These are phyloP conservation scores for Trichonephila clavata DNA, from an alignment of 1,140 invertebrate species.

Conservation along the genomic window DNA sequence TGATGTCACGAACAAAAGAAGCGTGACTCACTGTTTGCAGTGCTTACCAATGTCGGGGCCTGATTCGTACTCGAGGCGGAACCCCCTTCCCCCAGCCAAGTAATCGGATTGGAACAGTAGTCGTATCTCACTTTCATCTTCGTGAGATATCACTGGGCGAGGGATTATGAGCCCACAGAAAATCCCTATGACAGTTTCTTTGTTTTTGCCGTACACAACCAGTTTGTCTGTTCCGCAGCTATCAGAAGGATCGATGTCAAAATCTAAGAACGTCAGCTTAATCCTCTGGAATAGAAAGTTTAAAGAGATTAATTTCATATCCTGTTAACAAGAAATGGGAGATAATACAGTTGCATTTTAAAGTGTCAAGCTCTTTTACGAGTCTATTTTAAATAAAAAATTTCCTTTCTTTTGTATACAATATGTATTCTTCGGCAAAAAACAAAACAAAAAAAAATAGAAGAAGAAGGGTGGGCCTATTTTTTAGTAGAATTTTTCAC, in stretches of 20 bases:
- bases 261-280: constrained; percentile 56
- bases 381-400: too few relatives aligned
- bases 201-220: constrained; percentile 57
- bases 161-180: constrained; percentile 24
- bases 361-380: too few relatives aligned
- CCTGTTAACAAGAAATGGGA: too few relatives aligned
- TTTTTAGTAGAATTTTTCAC: too few relatives aligned
- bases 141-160: constrained; percentile 14
- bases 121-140: constrained; percentile 59
- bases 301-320: not conserved
- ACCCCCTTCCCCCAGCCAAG: constrained; percentile 37
- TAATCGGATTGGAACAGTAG: constrained; percentile 33
- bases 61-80: constrained; percentile 33
- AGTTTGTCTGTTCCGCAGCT: constrained; percentile 40
- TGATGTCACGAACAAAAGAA: not conserved
- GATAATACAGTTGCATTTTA: too few relatives aligned
- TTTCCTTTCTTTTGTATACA: too few relatives aligned
- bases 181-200: constrained; percentile 6
- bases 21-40: not conserved
- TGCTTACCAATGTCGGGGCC: constrained; percentile 27
- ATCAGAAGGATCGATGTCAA: constrained; percentile 56
- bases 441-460: too few relatives aligned
- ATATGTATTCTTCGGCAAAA: too few relatives aligned
- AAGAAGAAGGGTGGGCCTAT: too few relatives aligned
- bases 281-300: not conserved